Percentiles rank a stretch among this genome's conserved stretches.
These are phyloP conservation scores for Nipponia nippon DNA, from an alignment of 2,113 vertebrate genomes.

Conservation along the genomic window DNA sequence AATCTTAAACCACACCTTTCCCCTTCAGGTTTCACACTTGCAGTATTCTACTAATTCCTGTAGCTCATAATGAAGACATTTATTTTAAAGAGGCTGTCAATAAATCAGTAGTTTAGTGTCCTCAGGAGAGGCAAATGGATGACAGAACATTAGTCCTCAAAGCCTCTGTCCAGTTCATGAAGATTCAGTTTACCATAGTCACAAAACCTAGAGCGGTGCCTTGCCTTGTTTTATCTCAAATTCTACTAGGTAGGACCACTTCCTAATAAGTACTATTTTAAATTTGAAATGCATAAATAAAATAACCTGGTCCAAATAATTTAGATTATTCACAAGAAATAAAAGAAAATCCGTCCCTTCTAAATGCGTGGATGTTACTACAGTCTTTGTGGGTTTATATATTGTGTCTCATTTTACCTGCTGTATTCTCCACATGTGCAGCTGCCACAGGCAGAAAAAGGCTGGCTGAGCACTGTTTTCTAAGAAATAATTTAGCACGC, in stretches of 20 bases:
- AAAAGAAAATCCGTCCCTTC: neutral
- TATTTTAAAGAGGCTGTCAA: slow-evolving; percentile 29
- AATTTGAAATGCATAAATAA: neutral
- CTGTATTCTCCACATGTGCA: neutral
- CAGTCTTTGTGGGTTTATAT: neutral
- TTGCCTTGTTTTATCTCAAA: neutral
- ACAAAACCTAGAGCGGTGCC: neutral
- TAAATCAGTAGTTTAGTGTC: slow-evolving; percentile 8
- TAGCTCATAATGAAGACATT: slow-evolving; percentile 1
- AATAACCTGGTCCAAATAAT: neutral
- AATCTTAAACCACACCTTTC: neutral
- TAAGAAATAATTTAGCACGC: neutral
- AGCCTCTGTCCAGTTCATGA: neutral
- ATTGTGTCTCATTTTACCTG: neutral
- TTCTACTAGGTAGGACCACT: neutral
- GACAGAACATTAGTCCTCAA: neutral
- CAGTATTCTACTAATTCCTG: neutral
- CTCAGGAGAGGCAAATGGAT: neutral
- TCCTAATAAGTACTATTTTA: neutral
- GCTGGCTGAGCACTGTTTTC: neutral
- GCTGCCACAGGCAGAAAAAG: neutral
- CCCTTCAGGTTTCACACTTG: neutral
- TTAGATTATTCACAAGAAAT: neutral
- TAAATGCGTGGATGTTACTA: neutral
- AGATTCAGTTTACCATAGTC: neutral